Evolutionary conservation across 2,888 invertebrate genomes (phyloP).

Genomic region (Teinopalpus imperialis): DNA sequence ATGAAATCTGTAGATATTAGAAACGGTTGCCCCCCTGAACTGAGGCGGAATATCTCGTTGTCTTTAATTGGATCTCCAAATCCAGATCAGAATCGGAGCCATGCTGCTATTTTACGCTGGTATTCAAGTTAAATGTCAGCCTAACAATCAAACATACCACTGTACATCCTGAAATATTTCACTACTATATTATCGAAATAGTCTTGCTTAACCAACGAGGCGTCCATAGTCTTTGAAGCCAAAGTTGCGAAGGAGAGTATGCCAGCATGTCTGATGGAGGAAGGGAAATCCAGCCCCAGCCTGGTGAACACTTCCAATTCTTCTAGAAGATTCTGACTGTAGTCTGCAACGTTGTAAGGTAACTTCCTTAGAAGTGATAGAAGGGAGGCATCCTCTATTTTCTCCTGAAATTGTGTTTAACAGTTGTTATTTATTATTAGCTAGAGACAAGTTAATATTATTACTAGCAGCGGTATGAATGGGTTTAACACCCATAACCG

Average conservation of each 20-base stretch:
- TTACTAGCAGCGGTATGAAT: too few species aligned
- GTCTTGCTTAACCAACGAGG: slow-evolving; percentile 77
- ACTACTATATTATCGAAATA: slow-evolving; percentile 87
- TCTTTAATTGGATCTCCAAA: too few species aligned
- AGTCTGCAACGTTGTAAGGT: slow-evolving; percentile 86
- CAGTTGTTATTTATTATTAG: too few species aligned
- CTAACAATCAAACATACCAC: too few species aligned
- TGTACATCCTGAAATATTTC: slow-evolving; percentile 86
- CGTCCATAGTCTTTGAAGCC: slow-evolving; percentile 84
- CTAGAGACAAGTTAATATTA: too few species aligned
- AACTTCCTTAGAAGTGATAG: slow-evolving; percentile 85
- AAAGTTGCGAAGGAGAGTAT: slow-evolving; percentile 87
- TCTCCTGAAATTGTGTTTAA: slow-evolving; percentile 63
- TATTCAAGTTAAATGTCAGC: too few species aligned
- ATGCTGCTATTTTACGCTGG: too few species aligned
- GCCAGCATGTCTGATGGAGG: slow-evolving; percentile 84
- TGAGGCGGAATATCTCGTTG: too few species aligned
- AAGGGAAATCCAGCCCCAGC: slow-evolving; percentile 57
- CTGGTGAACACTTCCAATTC: slow-evolving; percentile 79
- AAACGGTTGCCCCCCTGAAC: too few species aligned
- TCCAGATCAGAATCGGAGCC: too few species aligned
- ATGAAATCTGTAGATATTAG: too few species aligned
- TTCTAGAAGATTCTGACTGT: slow-evolving; percentile 71
- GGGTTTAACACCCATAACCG: too few species aligned
- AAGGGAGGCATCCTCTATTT: slow-evolving; percentile 83